Base-by-base conservation (phyloP, 2,888 invertebrate species). In the Habroteleia sp. region DNA sequence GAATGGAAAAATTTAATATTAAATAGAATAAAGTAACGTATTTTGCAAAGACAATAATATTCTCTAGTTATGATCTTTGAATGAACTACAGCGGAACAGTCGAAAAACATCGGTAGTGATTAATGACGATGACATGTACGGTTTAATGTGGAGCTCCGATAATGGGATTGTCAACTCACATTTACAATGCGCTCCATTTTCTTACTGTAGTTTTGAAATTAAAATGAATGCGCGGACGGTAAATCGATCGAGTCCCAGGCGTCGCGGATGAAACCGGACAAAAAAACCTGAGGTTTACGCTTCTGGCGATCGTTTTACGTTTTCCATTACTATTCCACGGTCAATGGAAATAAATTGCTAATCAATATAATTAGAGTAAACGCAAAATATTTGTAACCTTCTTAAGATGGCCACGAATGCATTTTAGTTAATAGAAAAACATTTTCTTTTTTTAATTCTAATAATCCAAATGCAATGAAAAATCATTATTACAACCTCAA, bases 161-260 rank as follows among this genome's bases (percentile, higher is more conserved):
- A 68, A 68, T 68, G 58, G 58, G 58, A 41, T 68, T 56, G 68
- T 68, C 48, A 56, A 48, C 37, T 68, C 23, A 20, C 68, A 68
- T 68, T 68, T 66, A 41, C 58, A 48, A 48, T 56, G 31, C 68
- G 66, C 56, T 56, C 56, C 48, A 68, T 68, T 68, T 68, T 68
- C 68, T 68, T 68, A 68, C 68, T 39, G 31, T 56, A 39, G 46
- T 58, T 56, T 68, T 65, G 33, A 58, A 68, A 48, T 48, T 68
- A 17, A 68, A 68, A 58, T 58, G 44, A 58, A 68, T 48, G 48
- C 48, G 16, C 46, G 31, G 39, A 63, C 41, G 29, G 48, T 68
- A 68, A 68, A 68, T 66, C 56, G 66, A 42, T 37, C 52, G 25
- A 8, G 20, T 13, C n/a, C n/a, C 39, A 42, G 48, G 41, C 41